These are phyloP conservation scores for Sphinx pinastri DNA, from an alignment of 2,888 invertebrate species.

Conservation along the genomic window DNA sequence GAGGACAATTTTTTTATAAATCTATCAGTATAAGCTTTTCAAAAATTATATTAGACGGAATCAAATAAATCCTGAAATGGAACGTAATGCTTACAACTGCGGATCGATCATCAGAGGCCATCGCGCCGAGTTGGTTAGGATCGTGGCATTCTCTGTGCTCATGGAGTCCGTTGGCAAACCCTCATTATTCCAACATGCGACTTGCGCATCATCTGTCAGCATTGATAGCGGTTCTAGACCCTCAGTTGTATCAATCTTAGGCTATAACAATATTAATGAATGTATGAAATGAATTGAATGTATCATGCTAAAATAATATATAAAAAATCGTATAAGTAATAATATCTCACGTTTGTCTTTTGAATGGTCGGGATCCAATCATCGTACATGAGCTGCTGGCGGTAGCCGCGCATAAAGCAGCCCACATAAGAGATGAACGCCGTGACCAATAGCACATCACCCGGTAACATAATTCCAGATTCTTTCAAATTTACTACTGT, in stretches of 20 bases:
- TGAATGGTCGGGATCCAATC: slow-evolving; percentile 92
- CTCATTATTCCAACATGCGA: slow-evolving; percentile 97
- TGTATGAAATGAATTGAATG: background rate
- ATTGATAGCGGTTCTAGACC: slow-evolving; percentile 92
- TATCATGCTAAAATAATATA: too few species aligned
- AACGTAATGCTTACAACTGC: slow-evolving; percentile 83
- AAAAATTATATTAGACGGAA: too few species aligned
- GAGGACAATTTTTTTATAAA: too few species aligned
- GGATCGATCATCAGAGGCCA: slow-evolving; percentile 99
- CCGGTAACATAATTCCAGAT: slow-evolving; percentile 91
- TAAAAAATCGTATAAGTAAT: background rate
- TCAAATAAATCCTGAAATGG: background rate
- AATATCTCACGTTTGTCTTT: slow-evolving; percentile 82
- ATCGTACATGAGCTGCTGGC: slow-evolving; percentile 89
- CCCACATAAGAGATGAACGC: slow-evolving; percentile 98
- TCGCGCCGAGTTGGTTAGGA: slow-evolving; percentile 93
- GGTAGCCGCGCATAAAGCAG: slow-evolving; percentile 94
- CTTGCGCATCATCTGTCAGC: slow-evolving; percentile 95
- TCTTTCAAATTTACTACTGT: slow-evolving; percentile 85
- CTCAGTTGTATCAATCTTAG: slow-evolving; percentile 91
- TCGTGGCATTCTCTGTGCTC: slow-evolving; percentile 97
- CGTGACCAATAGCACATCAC: slow-evolving; percentile 94
- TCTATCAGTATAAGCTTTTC: too few species aligned
- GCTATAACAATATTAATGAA: slow-evolving; percentile 56
- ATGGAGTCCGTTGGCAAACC: slow-evolving; percentile 95